These are phyloP conservation scores for Leptinotarsa defecta DNA, from an alignment of 1,140 invertebrate species.

Conservation along the genomic window DNA sequence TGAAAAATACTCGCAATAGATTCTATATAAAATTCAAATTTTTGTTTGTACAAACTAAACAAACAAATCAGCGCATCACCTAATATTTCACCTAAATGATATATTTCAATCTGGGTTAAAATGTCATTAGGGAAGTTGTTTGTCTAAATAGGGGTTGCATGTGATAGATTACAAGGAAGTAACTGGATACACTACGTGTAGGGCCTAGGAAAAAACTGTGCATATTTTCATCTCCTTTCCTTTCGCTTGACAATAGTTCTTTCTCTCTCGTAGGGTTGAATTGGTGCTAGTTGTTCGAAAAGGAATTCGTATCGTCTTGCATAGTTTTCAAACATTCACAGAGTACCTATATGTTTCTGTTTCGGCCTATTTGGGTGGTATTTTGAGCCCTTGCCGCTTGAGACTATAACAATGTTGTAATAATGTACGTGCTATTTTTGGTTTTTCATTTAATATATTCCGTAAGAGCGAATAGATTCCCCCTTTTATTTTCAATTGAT, in stretches of 20 bases:
- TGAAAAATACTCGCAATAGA: neutral
- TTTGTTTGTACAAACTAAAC: conserved; percentile 7
- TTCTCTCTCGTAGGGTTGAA: neutral
- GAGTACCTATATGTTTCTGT: conserved; percentile 9
- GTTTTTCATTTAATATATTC: too few relatives aligned
- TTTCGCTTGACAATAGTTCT: neutral
- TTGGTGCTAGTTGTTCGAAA: conserved; percentile 15
- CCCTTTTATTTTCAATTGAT: too few relatives aligned
- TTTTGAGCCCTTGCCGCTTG: neutral
- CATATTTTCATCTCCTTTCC: neutral
- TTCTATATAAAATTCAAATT: neutral
- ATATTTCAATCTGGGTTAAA: conserved; percentile 16
- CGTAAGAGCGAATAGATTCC: too few relatives aligned
- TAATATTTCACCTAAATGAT: conserved; percentile 26
- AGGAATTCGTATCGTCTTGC: conserved; percentile 19
- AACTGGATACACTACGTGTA: conserved; percentile 22
- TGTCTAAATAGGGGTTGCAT: conserved; percentile 32
- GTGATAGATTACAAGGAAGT: conserved; percentile 34
- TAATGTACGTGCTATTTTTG: neutral
- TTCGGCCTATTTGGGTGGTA: conserved; percentile 15
- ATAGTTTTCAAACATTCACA: conserved; percentile 15
- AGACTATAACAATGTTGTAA: neutral
- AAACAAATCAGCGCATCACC: conserved; percentile 25
- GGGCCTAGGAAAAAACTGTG: conserved; percentile 10
- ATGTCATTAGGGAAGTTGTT: conserved; percentile 36